phyloP scores from a whole-genome alignment of 2,113 vertebrate genomes.

The Tupaia tana region DNA sequence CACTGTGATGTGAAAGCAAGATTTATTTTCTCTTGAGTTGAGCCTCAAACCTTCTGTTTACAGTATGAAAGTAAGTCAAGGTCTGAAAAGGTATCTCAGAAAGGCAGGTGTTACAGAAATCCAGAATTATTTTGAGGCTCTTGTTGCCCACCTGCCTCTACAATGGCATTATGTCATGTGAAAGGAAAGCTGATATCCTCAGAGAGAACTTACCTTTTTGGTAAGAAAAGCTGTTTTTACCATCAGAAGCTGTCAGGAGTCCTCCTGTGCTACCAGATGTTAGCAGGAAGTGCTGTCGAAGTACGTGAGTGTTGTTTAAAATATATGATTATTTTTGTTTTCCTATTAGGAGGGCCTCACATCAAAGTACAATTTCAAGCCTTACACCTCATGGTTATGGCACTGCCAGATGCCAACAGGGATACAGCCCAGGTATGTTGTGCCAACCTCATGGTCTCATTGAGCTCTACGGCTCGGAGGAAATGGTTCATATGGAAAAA shows the following conservation, averaged over 20 bases:
- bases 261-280: conserved; percentile 15
- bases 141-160: neutral
- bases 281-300: neutral
- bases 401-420: conserved; percentile 95
- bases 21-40: conserved; percentile 28
- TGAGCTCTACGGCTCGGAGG: neutral
- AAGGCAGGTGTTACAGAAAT: neutral
- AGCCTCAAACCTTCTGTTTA: neutral
- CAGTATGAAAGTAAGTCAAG: neutral
- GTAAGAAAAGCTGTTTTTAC: neutral
- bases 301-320: neutral
- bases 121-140: neutral
- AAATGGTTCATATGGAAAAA: neutral
- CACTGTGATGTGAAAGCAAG: neutral
- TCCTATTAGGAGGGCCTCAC: conserved; percentile 90
- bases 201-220: neutral
- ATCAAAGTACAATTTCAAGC: conserved; percentile 94
- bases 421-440: conserved; percentile 92
- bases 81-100: neutral
- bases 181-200: neutral
- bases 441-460: neutral
- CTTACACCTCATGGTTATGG: conserved; percentile 94
- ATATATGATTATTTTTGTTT: conserved; percentile 63
- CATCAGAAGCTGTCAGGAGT: neutral
- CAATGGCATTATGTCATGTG: neutral